phyloP scores from a whole-genome alignment of 1,140 invertebrate genomes.

The Drosophila grimshawi region DNA sequence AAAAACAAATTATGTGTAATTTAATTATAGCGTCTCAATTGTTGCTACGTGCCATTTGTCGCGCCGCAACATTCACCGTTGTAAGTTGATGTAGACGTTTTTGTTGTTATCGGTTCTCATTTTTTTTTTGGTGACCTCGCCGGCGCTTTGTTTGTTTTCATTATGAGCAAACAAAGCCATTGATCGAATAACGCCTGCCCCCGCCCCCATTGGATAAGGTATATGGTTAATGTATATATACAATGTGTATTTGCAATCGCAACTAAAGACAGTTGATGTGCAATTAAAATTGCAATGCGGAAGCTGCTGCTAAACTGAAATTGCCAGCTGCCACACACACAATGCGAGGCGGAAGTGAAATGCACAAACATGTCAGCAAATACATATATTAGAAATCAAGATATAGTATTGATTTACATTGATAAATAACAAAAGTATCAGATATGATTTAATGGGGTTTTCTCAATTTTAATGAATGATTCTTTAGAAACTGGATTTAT shows the following conservation, averaged over 20 bases:
- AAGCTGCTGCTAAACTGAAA: slow-evolving; percentile 12
- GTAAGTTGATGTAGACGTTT: slow-evolving; percentile 18
- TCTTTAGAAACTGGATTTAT: too few species aligned
- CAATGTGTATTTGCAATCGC: neutral
- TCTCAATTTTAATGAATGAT: neutral
- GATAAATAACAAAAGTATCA: too few species aligned
- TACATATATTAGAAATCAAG: slow-evolving; percentile 12
- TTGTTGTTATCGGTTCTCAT: slow-evolving; percentile 31
- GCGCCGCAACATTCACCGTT: slow-evolving; percentile 28
- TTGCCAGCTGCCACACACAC: slow-evolving; percentile 3
- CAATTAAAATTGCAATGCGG: slow-evolving; percentile 47
- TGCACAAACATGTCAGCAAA: slow-evolving; percentile 7
- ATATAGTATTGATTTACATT: neutral
- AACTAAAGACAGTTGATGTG: slow-evolving; percentile 15
- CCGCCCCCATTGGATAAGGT: neutral
- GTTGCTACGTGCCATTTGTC: slow-evolving; percentile 77
- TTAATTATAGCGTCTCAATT: slow-evolving; percentile 50
- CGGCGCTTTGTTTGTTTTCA: slow-evolving; percentile 47
- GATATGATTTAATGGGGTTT: neutral
- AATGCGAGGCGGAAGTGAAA: slow-evolving; percentile 37
- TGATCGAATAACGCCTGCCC: slow-evolving; percentile 24
- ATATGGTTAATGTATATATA: neutral
- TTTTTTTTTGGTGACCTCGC: slow-evolving; percentile 35
- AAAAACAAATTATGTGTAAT: slow-evolving; percentile 54
- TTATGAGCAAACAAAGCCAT: slow-evolving; percentile 44